Evolutionary conservation across 2,113 vertebrate genomes (phyloP).

Genomic region (Amazona guildingii): DNA sequence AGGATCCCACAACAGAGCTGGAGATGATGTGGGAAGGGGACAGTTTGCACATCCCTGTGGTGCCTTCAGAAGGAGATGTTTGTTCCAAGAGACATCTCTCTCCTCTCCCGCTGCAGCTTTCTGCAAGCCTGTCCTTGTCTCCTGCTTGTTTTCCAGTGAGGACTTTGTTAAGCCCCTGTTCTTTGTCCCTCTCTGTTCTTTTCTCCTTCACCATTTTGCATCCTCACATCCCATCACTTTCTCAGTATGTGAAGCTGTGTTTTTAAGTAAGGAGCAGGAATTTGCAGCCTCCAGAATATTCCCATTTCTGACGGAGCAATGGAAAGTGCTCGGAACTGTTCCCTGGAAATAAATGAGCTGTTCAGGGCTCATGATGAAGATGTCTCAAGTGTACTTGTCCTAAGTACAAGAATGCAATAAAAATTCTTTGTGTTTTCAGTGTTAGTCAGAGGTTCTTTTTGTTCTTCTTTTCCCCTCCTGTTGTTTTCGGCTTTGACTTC

Average conservation of each 20-base stretch:
- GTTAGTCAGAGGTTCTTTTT: neutral
- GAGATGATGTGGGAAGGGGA: neutral
- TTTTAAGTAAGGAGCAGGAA: neutral
- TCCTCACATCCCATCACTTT: neutral
- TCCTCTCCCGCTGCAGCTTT: neutral
- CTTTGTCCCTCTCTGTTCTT: neutral
- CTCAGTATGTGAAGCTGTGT: neutral
- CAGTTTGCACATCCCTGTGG: fast-evolving
- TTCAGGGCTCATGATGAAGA: constrained; percentile 8
- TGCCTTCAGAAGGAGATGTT: neutral
- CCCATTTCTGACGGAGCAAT: neutral
- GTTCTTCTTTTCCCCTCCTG: neutral
- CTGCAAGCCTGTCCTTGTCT: neutral
- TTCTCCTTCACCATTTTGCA: neutral
- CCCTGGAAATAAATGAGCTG: constrained; percentile 22
- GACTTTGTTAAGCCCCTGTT: neutral
- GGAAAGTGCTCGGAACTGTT: neutral
- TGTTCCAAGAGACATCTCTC: neutral
- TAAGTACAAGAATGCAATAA: constrained; percentile 14
- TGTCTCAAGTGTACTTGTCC: constrained; percentile 23
- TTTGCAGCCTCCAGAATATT: constrained; percentile 13
- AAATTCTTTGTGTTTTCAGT: constrained; percentile 3
- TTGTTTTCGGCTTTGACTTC: neutral
- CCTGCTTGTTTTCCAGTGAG: neutral
- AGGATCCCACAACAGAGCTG: fast-evolving